Conservation (phyloP, 2,888 invertebrate species). For the Drosophila quinaria region DNA sequence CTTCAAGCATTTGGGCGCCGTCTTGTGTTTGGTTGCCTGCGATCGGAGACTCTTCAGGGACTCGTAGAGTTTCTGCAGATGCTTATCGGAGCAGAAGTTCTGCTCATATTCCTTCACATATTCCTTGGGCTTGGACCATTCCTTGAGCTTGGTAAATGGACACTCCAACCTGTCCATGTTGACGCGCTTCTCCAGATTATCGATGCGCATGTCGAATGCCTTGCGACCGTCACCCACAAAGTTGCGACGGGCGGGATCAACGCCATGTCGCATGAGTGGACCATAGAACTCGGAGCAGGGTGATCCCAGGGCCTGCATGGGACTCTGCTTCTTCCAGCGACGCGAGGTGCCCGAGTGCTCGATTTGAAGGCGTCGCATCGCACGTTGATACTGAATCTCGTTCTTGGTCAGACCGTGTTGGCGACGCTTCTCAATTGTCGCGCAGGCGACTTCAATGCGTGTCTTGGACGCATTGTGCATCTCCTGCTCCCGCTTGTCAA, state of each 20-base stretch:
- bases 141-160: conserved; percentile 79
- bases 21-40: conserved; percentile 60
- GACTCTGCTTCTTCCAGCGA: conserved; percentile 86
- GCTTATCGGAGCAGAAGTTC: conserved; percentile 82
- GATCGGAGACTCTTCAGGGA: conserved; percentile 76
- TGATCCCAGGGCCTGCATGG: conserved; percentile 87
- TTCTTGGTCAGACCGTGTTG: conserved; percentile 87
- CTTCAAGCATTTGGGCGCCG: conserved; percentile 76
- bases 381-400: conserved; percentile 83
- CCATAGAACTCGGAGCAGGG: conserved; percentile 89
- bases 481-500: conserved; percentile 87
- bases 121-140: conserved; percentile 83
- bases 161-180: conserved; percentile 73
- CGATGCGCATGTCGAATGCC: conserved; percentile 82
- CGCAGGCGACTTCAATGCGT: conserved; percentile 87
- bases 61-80: conserved; percentile 83
- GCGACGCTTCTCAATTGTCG: conserved; percentile 86
- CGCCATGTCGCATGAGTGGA: conserved; percentile 89
- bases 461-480: conserved; percentile 74
- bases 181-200: conserved; percentile 77
- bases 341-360: conserved; percentile 84
- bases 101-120: conserved; percentile 79
- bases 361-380: conserved; percentile 86
- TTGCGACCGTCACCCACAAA: conserved; percentile 78
- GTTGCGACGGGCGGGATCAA: conserved; percentile 88